Evolutionary conservation across 2,888 invertebrate genomes (phyloP).

Genomic region (Agonum fuliginosum): DNA sequence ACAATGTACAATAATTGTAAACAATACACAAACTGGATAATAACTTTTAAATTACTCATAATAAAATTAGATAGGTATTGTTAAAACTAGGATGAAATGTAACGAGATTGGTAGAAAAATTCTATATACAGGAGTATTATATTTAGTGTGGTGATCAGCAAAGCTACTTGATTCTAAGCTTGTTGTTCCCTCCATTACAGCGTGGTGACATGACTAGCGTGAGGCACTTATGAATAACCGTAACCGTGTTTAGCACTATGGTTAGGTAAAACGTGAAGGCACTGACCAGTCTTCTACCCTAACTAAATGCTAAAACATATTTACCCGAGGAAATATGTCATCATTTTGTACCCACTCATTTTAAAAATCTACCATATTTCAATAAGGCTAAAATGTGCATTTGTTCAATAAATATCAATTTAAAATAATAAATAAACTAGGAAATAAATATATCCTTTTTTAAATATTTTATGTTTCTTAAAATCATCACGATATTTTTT

Average conservation of each 20-base stretch:
- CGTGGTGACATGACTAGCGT: slow-evolving; percentile 63
- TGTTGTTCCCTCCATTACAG: slow-evolving; percentile 53
- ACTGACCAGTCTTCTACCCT: slow-evolving; percentile 55
- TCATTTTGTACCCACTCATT: slow-evolving; percentile 49
- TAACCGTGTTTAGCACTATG: slow-evolving; percentile 60
- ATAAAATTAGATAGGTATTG: slow-evolving; percentile 49
- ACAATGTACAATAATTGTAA: slow-evolving; percentile 56
- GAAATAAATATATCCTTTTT: slow-evolving; percentile 6
- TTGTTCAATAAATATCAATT: slow-evolving; percentile 1
- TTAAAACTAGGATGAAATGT: slow-evolving; percentile 55
- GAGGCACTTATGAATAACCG: slow-evolving; percentile 64
- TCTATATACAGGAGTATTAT: slow-evolving; percentile 48
- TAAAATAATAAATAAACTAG: slow-evolving; percentile 31
- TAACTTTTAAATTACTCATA: slow-evolving; percentile 46
- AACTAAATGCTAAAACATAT: slow-evolving; percentile 48
- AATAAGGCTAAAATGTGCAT: slow-evolving; percentile 5
- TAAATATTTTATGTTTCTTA: slow-evolving; percentile 1
- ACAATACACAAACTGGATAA: slow-evolving; percentile 56
- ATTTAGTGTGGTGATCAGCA: slow-evolving; percentile 41
- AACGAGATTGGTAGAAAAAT: slow-evolving; percentile 44
- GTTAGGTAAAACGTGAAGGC: slow-evolving; percentile 54
- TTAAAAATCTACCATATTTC: slow-evolving; percentile 37
- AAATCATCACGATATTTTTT: background rate
- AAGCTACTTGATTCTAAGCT: slow-evolving; percentile 51
- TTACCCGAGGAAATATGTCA: slow-evolving; percentile 16